Evolutionary conservation across 2,888 invertebrate species (phyloP), one percentile per base, ranked within the genome.

Genomic region (Alviniconcha strummeri): DNA sequence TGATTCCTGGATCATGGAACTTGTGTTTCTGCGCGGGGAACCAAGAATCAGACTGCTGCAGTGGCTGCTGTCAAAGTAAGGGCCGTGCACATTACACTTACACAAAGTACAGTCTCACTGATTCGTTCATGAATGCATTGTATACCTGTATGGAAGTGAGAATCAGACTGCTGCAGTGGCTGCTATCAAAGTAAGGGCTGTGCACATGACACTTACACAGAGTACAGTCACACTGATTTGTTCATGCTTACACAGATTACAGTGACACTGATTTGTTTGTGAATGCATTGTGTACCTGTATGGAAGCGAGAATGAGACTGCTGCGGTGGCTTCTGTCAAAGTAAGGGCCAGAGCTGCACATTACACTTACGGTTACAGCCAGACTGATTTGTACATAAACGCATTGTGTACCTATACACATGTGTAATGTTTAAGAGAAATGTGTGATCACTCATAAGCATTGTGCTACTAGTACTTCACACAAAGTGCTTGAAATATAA

Each of bases 1-100:
- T 76, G 92, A 91, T 64, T 86, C 90, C 5, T 91, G 91, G 91
- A 89, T 92, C 75, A 84, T 87, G 74, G 92, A 92, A 55, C 85
- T 92, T 1, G 86, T 92, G 36, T 91, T 90, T 80, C 90, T 89
- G 83, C 92, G 92, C 19, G 92, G 92, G 54, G 92, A 92, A 87
- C 89, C 89, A 0, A 87, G 92, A 81, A 91, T 92, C 4, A 87
- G 91, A 78, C 84, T 92, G 8, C 86, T 92, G 36, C 92, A 92
- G 76, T 92, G 92, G 92, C 87, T 92, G 7, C 90, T 92, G 77
- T 89, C 90, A 55, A 91, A 89, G 92, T 92, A 85, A 86, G 81
- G 69, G 13, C 15, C 6, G 17, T 15, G 6, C 7, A 69, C 15
- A 7, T 69, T 69, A 69, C 15, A 69, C 17, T 17, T 17, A n/a